Conservation (phyloP, 2,113 vertebrate species). For the Neodontobutis hainanensis region DNA sequence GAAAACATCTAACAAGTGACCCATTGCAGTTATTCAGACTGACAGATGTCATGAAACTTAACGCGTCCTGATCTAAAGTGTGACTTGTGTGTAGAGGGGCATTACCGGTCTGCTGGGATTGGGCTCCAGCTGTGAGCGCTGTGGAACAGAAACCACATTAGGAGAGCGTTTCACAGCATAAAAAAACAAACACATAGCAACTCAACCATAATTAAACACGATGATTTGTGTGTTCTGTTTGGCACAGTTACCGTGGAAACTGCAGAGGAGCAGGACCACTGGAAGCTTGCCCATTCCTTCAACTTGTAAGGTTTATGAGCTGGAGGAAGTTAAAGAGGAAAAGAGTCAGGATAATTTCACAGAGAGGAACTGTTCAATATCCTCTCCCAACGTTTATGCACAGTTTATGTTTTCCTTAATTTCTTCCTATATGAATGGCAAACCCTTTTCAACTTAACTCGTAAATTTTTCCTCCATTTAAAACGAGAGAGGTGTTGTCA, state of each 20-base stretch:
- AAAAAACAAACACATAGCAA: conserved; percentile 67
- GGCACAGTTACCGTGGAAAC: conserved; percentile 80
- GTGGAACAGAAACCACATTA: conserved; percentile 70
- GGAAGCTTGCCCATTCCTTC: conserved; percentile 77
- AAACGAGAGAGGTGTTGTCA: conserved; percentile 30
- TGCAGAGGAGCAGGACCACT: conserved; percentile 78
- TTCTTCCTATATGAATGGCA: conserved; percentile 33
- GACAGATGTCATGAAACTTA: conserved; percentile 44
- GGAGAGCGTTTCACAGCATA: conserved; percentile 59
- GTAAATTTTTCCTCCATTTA: conserved; percentile 59
- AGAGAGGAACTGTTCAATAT: conserved; percentile 73
- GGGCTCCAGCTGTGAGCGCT: conserved; percentile 71
- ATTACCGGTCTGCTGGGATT: conserved; percentile 69
- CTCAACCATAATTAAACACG: conserved; percentile 66
- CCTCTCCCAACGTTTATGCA: conserved; percentile 40
- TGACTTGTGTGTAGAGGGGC: conserved; percentile 35
- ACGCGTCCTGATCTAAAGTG: conserved; percentile 29
- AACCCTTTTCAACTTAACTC: conserved; percentile 34
- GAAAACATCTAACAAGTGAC: conserved; percentile 8
- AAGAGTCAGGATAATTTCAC: conserved; percentile 64
- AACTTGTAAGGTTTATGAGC: conserved; percentile 67
- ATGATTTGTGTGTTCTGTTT: conserved; percentile 76
- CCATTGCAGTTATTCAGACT: conserved; percentile 33
- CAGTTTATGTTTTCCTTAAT: conserved; percentile 68
- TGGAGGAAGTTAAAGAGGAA: conserved; percentile 66